Base-by-base conservation (phyloP, 2,113 vertebrate species). In the Nerophis lumbriciformis region DNA sequence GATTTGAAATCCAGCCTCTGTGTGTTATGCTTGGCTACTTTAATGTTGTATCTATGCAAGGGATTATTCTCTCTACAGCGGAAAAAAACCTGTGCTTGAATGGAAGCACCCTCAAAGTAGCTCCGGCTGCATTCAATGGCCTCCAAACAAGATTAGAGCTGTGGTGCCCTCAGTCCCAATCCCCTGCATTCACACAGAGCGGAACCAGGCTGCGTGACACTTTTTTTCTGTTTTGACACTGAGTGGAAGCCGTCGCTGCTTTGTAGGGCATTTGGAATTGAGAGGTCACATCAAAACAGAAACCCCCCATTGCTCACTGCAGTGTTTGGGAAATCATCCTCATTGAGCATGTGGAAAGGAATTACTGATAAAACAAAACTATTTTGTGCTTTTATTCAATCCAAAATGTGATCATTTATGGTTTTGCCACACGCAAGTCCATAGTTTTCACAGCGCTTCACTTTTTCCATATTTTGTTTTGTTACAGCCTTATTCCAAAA, bases 61-160 rank as follows among this genome's bases (percentile, higher is more conserved):
- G 88, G 89, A 91, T 91, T 92, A 90, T 89, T 89, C 85, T 87
- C 83, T 87, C 77, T 78, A 76, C 80, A 75, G 87, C 48, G 63
- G 77, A 80, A 87, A 68, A 88, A 88, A 88, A 83, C 77, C 86
- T 44, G 86, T 75, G 83, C 81, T 84, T 86, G 82, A 90, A 87
- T 86, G 83, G 85, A 85, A 85, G 83, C 85, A 83, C 83, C 81
- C 83, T 89, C 77, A 85, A 81, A 86, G 85, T 81, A 77, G 85
- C 84, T 83, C 73, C 84, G 77, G 76, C 81, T 83, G 80, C 87
- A 85, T 88, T 89, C 83, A 84, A 83, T 84, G 88, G 85, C 86
- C 86, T 86, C 82, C 87, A 87, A 89, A 90, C 86, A 73, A 89
- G 88, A 90, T 90, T 90, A 90, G 86, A 87, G 79, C 82, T 81